Evolutionary conservation across 2,797 vertebrate genomes (phyloP).

Genomic region (Acipenser oxyrinchus): DNA sequence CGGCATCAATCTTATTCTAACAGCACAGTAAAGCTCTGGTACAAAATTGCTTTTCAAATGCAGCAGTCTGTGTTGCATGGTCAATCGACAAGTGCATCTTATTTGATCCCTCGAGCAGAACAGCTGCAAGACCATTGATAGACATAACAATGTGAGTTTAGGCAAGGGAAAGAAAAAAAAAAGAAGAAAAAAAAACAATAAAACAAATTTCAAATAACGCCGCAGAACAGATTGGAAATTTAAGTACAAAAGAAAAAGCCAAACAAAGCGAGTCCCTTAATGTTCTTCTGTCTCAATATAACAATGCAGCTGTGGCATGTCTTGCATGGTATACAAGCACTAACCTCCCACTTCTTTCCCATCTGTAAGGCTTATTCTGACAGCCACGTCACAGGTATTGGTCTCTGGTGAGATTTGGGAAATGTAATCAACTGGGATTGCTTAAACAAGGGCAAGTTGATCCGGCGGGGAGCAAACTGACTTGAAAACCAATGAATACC

Average conservation of each 20-base stretch:
- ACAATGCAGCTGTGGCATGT: neutral
- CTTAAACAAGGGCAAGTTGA: neutral
- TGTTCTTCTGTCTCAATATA: neutral
- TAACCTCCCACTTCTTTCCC: neutral
- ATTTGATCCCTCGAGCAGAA: conserved; percentile 53
- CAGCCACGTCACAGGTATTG: neutral
- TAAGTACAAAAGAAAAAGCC: conserved; percentile 21
- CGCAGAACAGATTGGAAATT: conserved; percentile 21
- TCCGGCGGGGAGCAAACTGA: neutral
- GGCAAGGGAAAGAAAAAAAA: conserved; percentile 24
- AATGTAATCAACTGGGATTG: neutral
- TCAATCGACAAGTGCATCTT: conserved; percentile 54
- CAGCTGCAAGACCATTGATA: conserved; percentile 49
- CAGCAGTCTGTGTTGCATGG: conserved; percentile 48
- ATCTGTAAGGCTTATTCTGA: neutral
- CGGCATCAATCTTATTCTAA: conserved; percentile 53
- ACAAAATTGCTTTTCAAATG: conserved; percentile 58
- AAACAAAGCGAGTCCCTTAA: neutral
- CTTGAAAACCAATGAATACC: neutral
- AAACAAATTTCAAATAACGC: conserved; percentile 26
- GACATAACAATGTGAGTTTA: conserved; percentile 43
- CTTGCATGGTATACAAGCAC: neutral
- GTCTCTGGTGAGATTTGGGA: neutral
- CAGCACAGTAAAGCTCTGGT: conserved; percentile 48
- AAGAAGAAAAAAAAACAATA: conserved; percentile 3